Conservation (phyloP, 2,797 vertebrate species). For the Tolypeutes matacus region DNA sequence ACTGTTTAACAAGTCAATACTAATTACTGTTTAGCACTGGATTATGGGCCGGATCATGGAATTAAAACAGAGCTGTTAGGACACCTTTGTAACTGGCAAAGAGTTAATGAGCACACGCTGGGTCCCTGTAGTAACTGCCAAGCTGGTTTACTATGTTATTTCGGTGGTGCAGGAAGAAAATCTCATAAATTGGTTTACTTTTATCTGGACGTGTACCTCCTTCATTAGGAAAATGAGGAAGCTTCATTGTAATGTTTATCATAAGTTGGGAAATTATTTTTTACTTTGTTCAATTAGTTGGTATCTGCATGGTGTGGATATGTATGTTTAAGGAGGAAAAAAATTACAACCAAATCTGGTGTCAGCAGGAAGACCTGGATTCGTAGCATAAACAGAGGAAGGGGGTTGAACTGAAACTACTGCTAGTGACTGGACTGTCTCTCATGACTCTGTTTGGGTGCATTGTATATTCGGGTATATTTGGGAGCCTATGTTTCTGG, state of each 20-base stretch:
- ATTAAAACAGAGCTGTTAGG: slow-evolving; percentile 84
- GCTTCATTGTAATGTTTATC: slow-evolving; percentile 81
- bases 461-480: not conserved
- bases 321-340: not conserved
- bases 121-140: slow-evolving; percentile 81
- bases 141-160: slow-evolving; percentile 84
- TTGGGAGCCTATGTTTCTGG: not conserved
- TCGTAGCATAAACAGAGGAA: slow-evolving; percentile 48
- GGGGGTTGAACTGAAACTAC: slow-evolving; percentile 16
- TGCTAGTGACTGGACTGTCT: not conserved
- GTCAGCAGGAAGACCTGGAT: slow-evolving; percentile 28
- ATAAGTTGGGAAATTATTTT: slow-evolving; percentile 72
- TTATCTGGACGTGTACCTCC: slow-evolving; percentile 85
- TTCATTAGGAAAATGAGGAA: slow-evolving; percentile 86
- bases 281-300: slow-evolving; percentile 67
- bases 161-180: slow-evolving; percentile 82
- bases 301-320: slow-evolving; percentile 60
- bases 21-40: slow-evolving; percentile 91
- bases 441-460: not conserved
- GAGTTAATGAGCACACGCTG: slow-evolving; percentile 86
- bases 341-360: slow-evolving; percentile 25
- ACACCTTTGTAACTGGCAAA: slow-evolving; percentile 85
- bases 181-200: slow-evolving; percentile 86
- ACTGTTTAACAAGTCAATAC: slow-evolving; percentile 93
- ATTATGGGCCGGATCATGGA: slow-evolving; percentile 83